A percentile compares a stretch with the other conserved stretches of the same genome.
Evolutionary conservation across 2,888 invertebrate genomes (phyloP).

Genomic region (Melinaea marsaeus): DNA sequence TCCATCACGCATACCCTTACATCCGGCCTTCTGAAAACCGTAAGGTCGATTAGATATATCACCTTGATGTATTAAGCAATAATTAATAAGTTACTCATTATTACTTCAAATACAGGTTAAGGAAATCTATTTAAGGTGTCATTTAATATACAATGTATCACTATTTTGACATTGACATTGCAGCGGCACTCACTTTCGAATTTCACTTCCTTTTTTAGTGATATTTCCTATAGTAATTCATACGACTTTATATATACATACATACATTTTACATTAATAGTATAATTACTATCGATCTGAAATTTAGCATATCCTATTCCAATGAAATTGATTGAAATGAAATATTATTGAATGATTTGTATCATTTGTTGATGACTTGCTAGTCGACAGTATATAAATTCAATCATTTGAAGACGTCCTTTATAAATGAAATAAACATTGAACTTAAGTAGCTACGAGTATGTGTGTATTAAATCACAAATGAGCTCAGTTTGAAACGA

Average conservation of each 20-base stretch:
- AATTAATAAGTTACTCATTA: slow-evolving; percentile 13
- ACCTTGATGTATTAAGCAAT: slow-evolving; percentile 24
- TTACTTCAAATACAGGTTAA: slow-evolving; percentile 3
- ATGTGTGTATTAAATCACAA: too few species aligned
- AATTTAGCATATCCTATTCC: too few species aligned
- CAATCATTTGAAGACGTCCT: too few species aligned
- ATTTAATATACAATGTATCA: neutral
- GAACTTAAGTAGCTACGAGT: too few species aligned
- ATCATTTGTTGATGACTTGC: too few species aligned
- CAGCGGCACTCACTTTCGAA: neutral
- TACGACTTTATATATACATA: neutral
- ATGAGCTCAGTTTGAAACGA: too few species aligned
- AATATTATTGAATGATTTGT: too few species aligned
- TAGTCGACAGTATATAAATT: too few species aligned
- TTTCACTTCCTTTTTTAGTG: slow-evolving; percentile 1
- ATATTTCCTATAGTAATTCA: neutral
- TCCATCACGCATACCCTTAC: slow-evolving; percentile 85
- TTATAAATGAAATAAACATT: too few species aligned
- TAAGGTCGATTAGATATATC: slow-evolving; percentile 20
- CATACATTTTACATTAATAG: too few species aligned
- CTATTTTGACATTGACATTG: neutral
- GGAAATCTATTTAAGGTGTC: neutral
- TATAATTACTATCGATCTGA: too few species aligned
- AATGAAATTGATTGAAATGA: too few species aligned
- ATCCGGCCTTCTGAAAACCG: slow-evolving; percentile 70